These are phyloP conservation scores for Panorpa germanica DNA, from an alignment of 2,888 invertebrate genomes.

Conservation along the genomic window DNA sequence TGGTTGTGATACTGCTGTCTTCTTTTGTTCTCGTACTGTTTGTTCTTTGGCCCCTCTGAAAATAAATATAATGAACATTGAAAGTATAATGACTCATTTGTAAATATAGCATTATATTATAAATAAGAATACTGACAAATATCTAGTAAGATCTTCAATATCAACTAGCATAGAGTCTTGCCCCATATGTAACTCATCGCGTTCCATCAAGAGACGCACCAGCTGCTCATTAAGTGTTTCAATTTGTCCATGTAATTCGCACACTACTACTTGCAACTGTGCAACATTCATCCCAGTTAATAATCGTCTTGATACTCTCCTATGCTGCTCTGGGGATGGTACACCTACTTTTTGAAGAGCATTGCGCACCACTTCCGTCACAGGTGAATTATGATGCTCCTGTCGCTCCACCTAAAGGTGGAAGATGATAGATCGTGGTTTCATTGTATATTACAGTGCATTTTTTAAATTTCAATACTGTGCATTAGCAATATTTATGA, in stretches of 20 bases:
- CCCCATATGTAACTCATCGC: constrained; percentile 94
- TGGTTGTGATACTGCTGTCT: constrained; percentile 14
- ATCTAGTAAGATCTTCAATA: constrained; percentile 86
- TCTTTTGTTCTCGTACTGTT: constrained; percentile 22
- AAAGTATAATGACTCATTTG: constrained; percentile 1
- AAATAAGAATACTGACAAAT: constrained; percentile 42
- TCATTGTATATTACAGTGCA: constrained; percentile 4
- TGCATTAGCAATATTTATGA: constrained; percentile 3
- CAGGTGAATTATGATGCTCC: constrained; percentile 54
- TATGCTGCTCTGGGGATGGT: constrained; percentile 62
- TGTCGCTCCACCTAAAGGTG: constrained; percentile 36
- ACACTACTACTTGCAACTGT: constrained; percentile 79
- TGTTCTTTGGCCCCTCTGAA: constrained; percentile 29
- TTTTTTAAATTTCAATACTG: constrained; percentile 4
- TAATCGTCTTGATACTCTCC: constrained; percentile 66
- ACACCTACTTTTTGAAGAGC: constrained; percentile 69
- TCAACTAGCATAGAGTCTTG: constrained; percentile 96
- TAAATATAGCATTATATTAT: constrained; percentile 8
- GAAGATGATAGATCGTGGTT: constrained; percentile 9
- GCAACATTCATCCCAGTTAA: constrained; percentile 87
- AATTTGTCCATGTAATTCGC: constrained; percentile 86
- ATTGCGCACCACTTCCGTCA: constrained; percentile 68
- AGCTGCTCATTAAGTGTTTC: constrained; percentile 80
- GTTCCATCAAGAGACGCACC: constrained; percentile 73
- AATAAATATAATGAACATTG: constrained; percentile 13